Base-by-base conservation (phyloP, 1,140 invertebrate genomes). In the Heliconius himera region DNA sequence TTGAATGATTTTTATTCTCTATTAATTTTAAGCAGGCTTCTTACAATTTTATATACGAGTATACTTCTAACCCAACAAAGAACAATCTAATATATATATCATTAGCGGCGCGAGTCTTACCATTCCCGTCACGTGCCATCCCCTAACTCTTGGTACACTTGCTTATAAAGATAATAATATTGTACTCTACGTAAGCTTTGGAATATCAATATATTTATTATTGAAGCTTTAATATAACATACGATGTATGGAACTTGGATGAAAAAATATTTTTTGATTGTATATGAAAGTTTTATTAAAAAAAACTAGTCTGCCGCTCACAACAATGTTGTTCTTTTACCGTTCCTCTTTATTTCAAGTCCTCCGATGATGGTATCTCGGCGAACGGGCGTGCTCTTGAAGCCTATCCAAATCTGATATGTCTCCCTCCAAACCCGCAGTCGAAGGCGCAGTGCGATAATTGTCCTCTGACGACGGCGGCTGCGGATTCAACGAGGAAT, bases 101-200 rank as follows among this genome's bases (percentile, higher is more conserved):
- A 66, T 66, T 66, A 66, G 60, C 60, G 60, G 26, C 4, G 60
- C 60, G 26, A 66, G 60, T 66, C 56, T 60, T 60, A 3, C 22
- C 26, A 66, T 66, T 66, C 60, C 22, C 60, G 26, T 66, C 60
- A 66, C 60, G 60, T 66, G 60, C 26, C 26, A 29, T 6, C 60
- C 60, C 60, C 60, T 66, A 66, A 29, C 60, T 66, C 26, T 66
- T 29, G 26, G 26, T 66, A 66, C 60, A 66, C 26, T 66, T 66
- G 60, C 60, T 66, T 66, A 66, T 66, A 29, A 66, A 66, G 60
- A 29, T 66, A 66, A 66, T 66, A 66, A 66, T 66, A 66, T 66
- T 66, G 60, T 66, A 66, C 26, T 66, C 60, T 66, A 66, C 60
- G 60, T 66, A 29, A 66, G 60, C 60, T 66, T 29, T 66, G 60